Conservation (phyloP, 35 echinoderm and acorn worm species). For the Apostichopus japonicus region DNA sequence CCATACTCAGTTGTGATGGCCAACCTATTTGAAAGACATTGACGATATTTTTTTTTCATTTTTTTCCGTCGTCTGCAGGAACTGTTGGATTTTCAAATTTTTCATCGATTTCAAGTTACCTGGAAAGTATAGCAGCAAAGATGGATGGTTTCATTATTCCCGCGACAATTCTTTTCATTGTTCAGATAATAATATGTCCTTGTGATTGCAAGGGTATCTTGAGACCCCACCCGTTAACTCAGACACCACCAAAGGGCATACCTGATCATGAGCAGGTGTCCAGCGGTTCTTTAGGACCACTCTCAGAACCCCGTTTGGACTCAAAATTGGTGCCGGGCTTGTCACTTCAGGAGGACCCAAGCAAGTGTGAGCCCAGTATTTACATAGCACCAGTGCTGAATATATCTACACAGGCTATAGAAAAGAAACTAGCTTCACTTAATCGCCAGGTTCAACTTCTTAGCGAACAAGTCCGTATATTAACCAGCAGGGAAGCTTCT, state of each 20-base stretch:
- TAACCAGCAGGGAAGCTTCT: neutral
- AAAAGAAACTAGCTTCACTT: slow-evolving; percentile 7
- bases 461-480: slow-evolving; percentile 13
- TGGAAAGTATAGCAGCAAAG: neutral
- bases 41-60: too few species aligned
- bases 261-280: neutral
- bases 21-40: too few species aligned
- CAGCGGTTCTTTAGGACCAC: neutral
- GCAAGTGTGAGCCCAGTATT: slow-evolving; percentile 20
- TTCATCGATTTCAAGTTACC: too few species aligned
- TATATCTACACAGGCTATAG: slow-evolving; percentile 28
- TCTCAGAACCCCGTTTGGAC: too few species aligned
- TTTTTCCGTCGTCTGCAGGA: too few species aligned
- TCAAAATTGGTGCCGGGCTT: neutral
- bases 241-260: neutral
- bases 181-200: neutral
- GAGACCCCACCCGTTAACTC: neutral
- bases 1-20: too few species aligned
- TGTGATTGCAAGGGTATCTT: neutral
- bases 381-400: slow-evolving; percentile 42
- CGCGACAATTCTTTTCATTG: neutral
- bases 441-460: slow-evolving; percentile 35
- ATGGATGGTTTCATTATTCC: neutral
- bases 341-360: neutral
- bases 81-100: too few species aligned